A percentile compares a stretch with the other conserved stretches of the same genome.
These are phyloP conservation scores for Protosalanx chinensis DNA, from an alignment of 2,797 vertebrate species.

Conservation along the genomic window DNA sequence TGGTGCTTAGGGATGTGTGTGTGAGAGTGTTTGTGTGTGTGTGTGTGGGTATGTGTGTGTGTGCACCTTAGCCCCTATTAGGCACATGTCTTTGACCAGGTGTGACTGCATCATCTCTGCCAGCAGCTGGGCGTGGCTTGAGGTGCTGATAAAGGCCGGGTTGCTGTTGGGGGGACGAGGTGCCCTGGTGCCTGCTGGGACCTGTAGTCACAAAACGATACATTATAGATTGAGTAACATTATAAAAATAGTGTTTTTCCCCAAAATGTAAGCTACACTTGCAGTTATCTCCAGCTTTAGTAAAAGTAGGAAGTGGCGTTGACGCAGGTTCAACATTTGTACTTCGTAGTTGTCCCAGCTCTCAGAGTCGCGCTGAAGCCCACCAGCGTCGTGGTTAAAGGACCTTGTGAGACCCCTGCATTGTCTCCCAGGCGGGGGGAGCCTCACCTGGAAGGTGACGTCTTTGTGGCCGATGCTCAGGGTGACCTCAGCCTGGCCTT, in stretches of 20 bases:
- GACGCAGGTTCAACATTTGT: neutral
- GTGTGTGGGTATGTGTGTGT: neutral
- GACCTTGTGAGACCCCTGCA: too few relatives aligned
- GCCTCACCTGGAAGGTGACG: slow-evolving; percentile 83
- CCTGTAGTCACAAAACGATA: slow-evolving; percentile 63
- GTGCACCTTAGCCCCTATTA: slow-evolving; percentile 93
- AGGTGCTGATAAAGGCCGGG: slow-evolving; percentile 80
- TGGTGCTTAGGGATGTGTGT: neutral
- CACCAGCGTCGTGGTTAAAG: too few relatives aligned
- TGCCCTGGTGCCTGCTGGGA: slow-evolving; percentile 79
- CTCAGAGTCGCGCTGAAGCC: too few relatives aligned
- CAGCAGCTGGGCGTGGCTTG: slow-evolving; percentile 82
- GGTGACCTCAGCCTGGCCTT: slow-evolving; percentile 75
- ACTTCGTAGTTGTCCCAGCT: neutral
- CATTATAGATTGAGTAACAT: neutral
- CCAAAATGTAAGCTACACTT: neutral
- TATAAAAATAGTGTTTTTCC: neutral
- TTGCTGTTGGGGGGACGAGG: slow-evolving; percentile 61
- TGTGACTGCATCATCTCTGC: slow-evolving; percentile 98
- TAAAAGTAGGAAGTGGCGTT: neutral
- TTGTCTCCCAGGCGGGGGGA: neutral
- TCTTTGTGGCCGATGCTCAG: slow-evolving; percentile 74
- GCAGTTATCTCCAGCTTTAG: neutral
- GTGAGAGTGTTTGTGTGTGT: neutral
- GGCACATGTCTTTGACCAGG: slow-evolving; percentile 93